Evolutionary conservation across 2,113 vertebrate genomes (phyloP).

Genomic region (Petroica traversi): DNA sequence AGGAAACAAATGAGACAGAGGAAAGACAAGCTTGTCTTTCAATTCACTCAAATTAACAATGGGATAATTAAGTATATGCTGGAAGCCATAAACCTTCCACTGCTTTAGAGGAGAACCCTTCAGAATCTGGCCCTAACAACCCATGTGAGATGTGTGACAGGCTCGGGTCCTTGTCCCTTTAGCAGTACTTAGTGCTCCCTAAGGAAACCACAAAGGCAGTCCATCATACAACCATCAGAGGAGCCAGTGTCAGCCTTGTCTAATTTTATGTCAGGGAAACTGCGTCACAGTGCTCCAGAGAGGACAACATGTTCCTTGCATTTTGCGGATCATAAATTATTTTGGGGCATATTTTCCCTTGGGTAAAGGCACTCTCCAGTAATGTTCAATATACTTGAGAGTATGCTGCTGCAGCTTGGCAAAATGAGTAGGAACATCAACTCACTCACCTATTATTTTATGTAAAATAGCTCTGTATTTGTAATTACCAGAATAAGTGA

Average conservation of each 20-base stretch:
- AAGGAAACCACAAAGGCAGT: neutral
- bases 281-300: constrained; percentile 7
- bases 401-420: neutral
- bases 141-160: fast-evolving
- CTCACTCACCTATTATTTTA: neutral
- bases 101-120: neutral
- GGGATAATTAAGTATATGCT: neutral
- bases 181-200: neutral
- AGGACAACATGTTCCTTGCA: constrained; percentile 30
- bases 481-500: neutral
- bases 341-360: constrained; percentile 18
- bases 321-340: constrained; percentile 39
- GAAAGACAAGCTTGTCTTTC: neutral
- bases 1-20: neutral
- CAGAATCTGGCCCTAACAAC: neutral
- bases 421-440: constrained; percentile 3
- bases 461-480: neutral
- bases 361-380: neutral
- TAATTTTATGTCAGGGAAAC: constrained; percentile 48
- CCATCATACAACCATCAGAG: neutral
- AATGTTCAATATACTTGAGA: neutral
- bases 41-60: neutral
- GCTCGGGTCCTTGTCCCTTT: neutral
- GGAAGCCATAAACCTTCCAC: neutral
- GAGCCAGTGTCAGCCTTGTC: neutral